Conservation (phyloP, 2,888 invertebrate species). For the Sialis fuliginosa region DNA sequence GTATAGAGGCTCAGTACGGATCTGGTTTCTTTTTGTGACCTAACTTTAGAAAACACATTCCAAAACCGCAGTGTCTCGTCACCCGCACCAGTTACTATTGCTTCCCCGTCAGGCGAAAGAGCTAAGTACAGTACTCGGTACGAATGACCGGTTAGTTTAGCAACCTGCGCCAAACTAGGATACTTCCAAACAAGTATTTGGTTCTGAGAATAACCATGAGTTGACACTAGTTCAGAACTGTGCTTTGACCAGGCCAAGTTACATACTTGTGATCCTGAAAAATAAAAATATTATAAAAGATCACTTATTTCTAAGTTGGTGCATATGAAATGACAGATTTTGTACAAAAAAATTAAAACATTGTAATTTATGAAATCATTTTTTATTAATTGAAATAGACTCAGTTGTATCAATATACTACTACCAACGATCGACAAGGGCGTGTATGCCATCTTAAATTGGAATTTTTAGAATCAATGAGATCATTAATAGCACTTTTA, state of each 20-base stretch:
- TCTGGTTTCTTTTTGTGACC: slow-evolving; percentile 85
- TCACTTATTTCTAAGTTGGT: background rate
- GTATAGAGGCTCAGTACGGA: slow-evolving; percentile 86
- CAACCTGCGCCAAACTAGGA: slow-evolving; percentile 90
- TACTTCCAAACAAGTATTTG: slow-evolving; percentile 99
- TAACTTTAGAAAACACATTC: slow-evolving; percentile 97
- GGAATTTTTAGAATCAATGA: too few relatives aligned
- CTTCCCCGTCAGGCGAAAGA: slow-evolving; percentile 94
- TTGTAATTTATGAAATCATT: too few relatives aligned
- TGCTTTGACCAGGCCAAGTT: slow-evolving; percentile 99
- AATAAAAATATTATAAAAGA: slow-evolving; percentile 7
- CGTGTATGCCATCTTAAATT: too few relatives aligned
- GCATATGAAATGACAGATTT: too few relatives aligned
- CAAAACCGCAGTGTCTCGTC: slow-evolving; percentile 96
- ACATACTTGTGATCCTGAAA: slow-evolving; percentile 83
- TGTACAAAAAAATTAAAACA: background rate
- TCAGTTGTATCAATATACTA: too few relatives aligned
- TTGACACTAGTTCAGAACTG: slow-evolving; percentile 92
- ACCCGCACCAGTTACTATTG: slow-evolving; percentile 96
- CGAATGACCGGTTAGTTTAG: slow-evolving; percentile 92
- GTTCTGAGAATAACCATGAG: slow-evolving; percentile 97
- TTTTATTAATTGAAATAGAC: too few relatives aligned
- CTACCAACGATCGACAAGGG: too few relatives aligned
- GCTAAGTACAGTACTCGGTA: slow-evolving; percentile 91
- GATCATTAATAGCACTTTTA: too few relatives aligned